These are phyloP conservation scores for Diplodus puntazzo DNA, from an alignment of 2,797 vertebrate genomes.

Conservation along the genomic window DNA sequence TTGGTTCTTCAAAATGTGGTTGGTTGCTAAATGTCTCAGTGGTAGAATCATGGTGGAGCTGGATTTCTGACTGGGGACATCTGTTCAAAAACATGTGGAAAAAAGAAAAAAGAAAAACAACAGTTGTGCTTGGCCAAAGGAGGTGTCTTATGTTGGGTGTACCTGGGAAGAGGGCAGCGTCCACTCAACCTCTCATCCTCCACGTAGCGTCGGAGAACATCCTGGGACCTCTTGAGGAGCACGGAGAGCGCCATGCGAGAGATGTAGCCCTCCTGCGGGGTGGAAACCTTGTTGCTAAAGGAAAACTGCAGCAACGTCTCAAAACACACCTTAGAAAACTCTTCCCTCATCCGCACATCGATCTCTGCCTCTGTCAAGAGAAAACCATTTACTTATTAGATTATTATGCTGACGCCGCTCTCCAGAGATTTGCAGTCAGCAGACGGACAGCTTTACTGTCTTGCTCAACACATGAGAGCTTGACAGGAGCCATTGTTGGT, in stretches of 20 bases:
- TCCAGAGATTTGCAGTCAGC: conserved; percentile 10
- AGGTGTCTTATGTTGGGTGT: conserved; percentile 10
- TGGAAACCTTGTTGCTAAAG: conserved; percentile 98
- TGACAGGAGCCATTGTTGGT: conserved; percentile 17
- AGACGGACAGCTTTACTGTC: neutral
- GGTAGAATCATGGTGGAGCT: neutral
- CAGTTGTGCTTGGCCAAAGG: neutral
- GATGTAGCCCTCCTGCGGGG: conserved; percentile 99
- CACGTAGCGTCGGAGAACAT: conserved; percentile 94
- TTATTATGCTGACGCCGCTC: neutral
- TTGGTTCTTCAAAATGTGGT: neutral
- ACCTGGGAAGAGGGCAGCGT: conserved; percentile 98
- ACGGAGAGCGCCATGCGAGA: conserved; percentile 98
- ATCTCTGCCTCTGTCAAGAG: conserved; percentile 94
- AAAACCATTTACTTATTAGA: conserved; percentile 15
- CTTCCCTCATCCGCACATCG: conserved; percentile 96
- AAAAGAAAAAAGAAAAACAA: neutral
- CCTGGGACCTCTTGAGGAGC: conserved; percentile 96
- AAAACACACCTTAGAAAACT: conserved; percentile 99
- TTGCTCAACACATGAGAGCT: conserved; percentile 9
- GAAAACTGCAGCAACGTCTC: conserved; percentile 99
- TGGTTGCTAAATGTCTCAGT: neutral
- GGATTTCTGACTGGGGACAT: neutral
- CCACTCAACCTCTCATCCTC: conserved; percentile 96
- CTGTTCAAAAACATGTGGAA: neutral